These are phyloP conservation scores for Onthophagus sagittarius DNA, from an alignment of 2,888 invertebrate genomes.

Conservation along the genomic window DNA sequence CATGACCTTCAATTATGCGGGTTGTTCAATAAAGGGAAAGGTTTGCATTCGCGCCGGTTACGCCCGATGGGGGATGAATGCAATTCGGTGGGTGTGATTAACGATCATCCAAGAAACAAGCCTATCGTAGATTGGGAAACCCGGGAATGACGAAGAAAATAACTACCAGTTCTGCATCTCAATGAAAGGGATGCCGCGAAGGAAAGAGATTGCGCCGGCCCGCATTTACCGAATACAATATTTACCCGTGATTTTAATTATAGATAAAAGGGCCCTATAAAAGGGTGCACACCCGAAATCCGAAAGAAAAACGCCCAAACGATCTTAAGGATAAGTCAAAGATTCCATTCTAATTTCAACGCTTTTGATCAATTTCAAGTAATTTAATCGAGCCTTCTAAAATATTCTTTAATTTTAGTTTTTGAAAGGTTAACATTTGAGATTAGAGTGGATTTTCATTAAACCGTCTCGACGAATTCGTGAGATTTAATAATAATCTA, in stretches of 20 bases:
- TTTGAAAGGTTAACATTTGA: neutral
- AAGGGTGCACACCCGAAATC: neutral
- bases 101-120: neutral
- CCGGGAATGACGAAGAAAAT: neutral
- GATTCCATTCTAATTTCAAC: neutral
- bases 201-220: neutral
- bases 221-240: conserved; percentile 1
- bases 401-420: too few relatives aligned
- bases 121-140: neutral
- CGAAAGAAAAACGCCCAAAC: neutral
- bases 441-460: neutral
- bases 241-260: neutral
- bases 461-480: neutral
- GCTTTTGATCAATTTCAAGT: neutral
- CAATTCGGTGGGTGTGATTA: neutral
- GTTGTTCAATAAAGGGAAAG: conserved; percentile 17
- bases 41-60: neutral
- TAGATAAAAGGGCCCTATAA: neutral
- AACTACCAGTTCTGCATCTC: neutral
- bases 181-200: neutral
- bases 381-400: neutral
- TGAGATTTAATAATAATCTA: neutral
- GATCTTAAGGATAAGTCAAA: neutral
- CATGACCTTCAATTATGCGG: conserved; percentile 19
- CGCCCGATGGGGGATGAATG: neutral